phyloP scores from a whole-genome alignment of 2,888 invertebrate species.

The Punctoribates punctum region DNA sequence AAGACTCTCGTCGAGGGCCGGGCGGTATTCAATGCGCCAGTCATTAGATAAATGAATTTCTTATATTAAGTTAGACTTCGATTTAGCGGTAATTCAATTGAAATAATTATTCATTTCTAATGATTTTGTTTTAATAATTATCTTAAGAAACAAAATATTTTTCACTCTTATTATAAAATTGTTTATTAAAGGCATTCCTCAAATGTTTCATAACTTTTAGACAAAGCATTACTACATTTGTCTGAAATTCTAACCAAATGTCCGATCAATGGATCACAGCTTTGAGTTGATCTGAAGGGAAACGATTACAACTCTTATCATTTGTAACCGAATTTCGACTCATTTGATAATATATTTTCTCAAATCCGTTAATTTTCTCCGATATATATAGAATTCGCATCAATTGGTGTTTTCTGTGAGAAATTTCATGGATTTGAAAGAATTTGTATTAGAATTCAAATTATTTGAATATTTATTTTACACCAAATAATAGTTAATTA shows the following conservation, averaged over 20 bases:
- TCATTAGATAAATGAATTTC: constrained; percentile 58
- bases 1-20: constrained; percentile 60
- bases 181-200: constrained; percentile 9
- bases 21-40: constrained; percentile 72
- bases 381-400: too few species aligned
- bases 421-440: too few species aligned
- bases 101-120: not conserved
- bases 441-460: too few species aligned
- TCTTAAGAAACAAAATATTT: not conserved
- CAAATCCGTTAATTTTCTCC: too few species aligned
- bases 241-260: not conserved
- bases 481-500: too few species aligned
- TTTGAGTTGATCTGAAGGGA: too few species aligned
- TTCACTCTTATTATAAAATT: not conserved
- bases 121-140: not conserved
- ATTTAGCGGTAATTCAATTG: not conserved
- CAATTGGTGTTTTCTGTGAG: too few species aligned
- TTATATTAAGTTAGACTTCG: not conserved
- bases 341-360: too few species aligned
- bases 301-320: too few species aligned
- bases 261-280: not conserved
- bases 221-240: not conserved
- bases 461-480: too few species aligned
- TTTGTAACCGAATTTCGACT: too few species aligned
- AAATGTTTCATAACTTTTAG: constrained; percentile 1